These are phyloP conservation scores for Melinaea marsaeus DNA, from an alignment of 2,888 invertebrate species.

Conservation along the genomic window DNA sequence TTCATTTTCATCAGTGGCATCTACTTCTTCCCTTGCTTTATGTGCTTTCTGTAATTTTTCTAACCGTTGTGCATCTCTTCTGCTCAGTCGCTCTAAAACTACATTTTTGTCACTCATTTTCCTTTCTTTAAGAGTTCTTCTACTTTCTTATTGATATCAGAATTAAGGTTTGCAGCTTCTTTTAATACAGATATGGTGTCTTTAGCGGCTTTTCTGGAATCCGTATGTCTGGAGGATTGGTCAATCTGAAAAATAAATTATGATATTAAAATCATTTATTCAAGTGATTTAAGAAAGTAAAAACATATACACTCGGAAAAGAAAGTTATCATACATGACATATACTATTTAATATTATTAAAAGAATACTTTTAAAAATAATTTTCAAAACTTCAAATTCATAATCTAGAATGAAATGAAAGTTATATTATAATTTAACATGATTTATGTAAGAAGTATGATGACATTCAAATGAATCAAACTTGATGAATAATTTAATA, in stretches of 20 bases:
- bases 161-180: conserved; percentile 65
- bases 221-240: conserved; percentile 53
- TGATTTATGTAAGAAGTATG: background rate
- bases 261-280: too few species aligned
- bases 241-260: conserved; percentile 57
- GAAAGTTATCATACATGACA: too few species aligned
- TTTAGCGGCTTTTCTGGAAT: conserved; percentile 50
- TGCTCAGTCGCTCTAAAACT: conserved; percentile 69
- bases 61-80: conserved; percentile 81
- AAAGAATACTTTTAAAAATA: background rate
- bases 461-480: conserved; percentile 23
- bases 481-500: conserved; percentile 30
- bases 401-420: too few species aligned
- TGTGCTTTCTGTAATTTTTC: conserved; percentile 81
- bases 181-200: conserved; percentile 62
- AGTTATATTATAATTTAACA: too few species aligned
- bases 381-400: background rate
- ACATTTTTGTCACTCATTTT: conserved; percentile 70
- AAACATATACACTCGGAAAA: too few species aligned
- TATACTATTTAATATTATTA: too few species aligned
- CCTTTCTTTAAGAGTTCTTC: conserved; percentile 66
- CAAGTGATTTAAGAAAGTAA: too few species aligned
- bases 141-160: conserved; percentile 66
- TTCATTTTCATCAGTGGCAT: conserved; percentile 81
- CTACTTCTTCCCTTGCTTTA: conserved; percentile 79